Conservation (phyloP, 2,797 vertebrate genomes). For the Cirrhinus mrigala region DNA sequence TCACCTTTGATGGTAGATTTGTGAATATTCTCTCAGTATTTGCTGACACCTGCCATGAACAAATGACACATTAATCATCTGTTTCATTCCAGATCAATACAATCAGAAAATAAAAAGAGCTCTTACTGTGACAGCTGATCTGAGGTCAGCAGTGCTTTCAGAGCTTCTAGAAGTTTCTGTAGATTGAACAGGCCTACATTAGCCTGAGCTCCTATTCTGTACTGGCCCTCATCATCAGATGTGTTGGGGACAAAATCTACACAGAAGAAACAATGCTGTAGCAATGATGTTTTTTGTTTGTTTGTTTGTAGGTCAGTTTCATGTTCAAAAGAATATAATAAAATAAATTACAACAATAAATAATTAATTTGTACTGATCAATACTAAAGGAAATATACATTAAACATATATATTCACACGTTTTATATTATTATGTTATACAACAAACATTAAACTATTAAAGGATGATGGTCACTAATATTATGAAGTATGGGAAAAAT, state of each 20-base stretch:
- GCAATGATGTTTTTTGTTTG: neutral
- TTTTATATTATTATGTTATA: neutral
- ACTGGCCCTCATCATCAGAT: slow-evolving; percentile 84
- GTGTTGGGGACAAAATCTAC: slow-evolving; percentile 86
- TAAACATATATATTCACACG: neutral
- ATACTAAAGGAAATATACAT: neutral
- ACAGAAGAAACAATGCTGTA: neutral
- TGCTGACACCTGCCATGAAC: slow-evolving; percentile 72
- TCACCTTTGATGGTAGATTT: slow-evolving; percentile 77
- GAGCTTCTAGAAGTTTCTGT: slow-evolving; percentile 79
- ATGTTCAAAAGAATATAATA: neutral
- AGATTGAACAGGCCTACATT: slow-evolving; percentile 82
- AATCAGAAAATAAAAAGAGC: neutral
- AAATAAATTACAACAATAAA: neutral
- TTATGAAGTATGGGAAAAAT: neutral
- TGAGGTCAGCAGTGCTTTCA: slow-evolving; percentile 77
- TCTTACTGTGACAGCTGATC: slow-evolving; percentile 81
- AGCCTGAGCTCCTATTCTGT: slow-evolving; percentile 84
- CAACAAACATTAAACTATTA: neutral
- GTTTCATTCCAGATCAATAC: neutral
- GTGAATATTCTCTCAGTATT: slow-evolving; percentile 73
- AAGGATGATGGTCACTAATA: neutral
- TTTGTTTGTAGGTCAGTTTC: neutral
- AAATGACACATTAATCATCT: neutral
- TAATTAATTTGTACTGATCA: neutral